Evolutionary conservation across 2,888 invertebrate genomes (phyloP).

Genomic region (Dendrolimus pini): DNA sequence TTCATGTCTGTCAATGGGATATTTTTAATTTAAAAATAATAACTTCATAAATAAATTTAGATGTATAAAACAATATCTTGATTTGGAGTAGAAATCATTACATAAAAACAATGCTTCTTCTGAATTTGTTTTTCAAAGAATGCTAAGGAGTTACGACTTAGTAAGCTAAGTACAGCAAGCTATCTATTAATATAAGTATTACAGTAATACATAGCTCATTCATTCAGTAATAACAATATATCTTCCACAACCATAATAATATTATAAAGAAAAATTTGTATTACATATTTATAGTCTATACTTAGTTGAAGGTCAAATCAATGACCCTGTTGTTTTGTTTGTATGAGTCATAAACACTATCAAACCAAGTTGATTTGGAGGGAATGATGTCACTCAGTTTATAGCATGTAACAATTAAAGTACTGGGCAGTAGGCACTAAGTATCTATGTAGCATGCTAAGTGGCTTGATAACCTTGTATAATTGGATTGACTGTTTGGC

Average conservation of each 20-base stretch:
- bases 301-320: constrained; percentile 11
- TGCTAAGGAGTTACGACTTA: no score
- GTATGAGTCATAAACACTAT: constrained; percentile 41
- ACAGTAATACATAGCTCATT: no score
- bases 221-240: no score
- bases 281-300: constrained; percentile 16
- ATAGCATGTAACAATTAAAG: constrained; percentile 36
- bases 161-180: no score
- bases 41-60: no score
- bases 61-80: no score
- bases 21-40: no score
- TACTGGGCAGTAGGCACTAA: constrained; percentile 10
- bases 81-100: no score
- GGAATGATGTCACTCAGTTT: constrained; percentile 57
- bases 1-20: no score
- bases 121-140: no score
- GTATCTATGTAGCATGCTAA: constrained; percentile 43
- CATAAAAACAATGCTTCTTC: no score
- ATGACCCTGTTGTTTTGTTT: constrained; percentile 35
- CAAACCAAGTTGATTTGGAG: constrained; percentile 30
- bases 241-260: neutral
- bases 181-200: no score
- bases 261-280: neutral
- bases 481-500: constrained; percentile 13
- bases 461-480: constrained; percentile 33